A percentile compares a stretch with the other conserved stretches of the same genome.
Conservation (phyloP, 2,888 invertebrate genomes). For the Micoletzkya japonica region DNA sequence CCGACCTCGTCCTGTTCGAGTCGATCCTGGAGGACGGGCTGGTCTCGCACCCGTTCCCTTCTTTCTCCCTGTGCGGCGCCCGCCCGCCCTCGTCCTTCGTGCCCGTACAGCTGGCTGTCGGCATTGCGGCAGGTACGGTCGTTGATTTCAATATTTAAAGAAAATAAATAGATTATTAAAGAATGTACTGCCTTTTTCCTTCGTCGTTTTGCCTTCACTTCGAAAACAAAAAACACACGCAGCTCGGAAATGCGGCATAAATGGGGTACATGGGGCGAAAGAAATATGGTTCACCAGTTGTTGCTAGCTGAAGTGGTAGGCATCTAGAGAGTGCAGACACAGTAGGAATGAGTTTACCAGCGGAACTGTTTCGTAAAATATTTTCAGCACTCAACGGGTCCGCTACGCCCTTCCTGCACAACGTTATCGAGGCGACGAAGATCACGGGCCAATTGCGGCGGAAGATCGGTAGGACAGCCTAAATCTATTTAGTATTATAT, state of each 20-base stretch:
- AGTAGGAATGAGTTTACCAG: too few species aligned
- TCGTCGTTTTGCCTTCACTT: too few species aligned
- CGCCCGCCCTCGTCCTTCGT: constrained; percentile 17
- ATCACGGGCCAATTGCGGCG: background rate
- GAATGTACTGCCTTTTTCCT: background rate
- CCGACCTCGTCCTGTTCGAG: constrained; percentile 22
- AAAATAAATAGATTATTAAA: background rate
- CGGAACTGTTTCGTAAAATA: too few species aligned
- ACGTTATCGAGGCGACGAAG: constrained; percentile 13
- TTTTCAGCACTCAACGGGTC: background rate
- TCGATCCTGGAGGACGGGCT: constrained; percentile 5
- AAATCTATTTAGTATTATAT: too few species aligned
- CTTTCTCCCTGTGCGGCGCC: background rate
- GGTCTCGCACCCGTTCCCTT: background rate
- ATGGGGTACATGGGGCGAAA: too few species aligned
- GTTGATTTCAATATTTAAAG: background rate
- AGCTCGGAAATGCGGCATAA: too few species aligned
- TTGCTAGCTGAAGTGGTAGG: too few species aligned
- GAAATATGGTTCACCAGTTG: too few species aligned
- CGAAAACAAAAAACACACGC: too few species aligned
- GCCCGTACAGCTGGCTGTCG: background rate
- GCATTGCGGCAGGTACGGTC: constrained; percentile 18
- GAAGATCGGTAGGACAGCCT: constrained; percentile 10
- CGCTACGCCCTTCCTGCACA: background rate
- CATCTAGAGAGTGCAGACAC: too few species aligned